These are phyloP conservation scores for Globodera ellingtonae DNA, from an alignment of 1,140 invertebrate genomes.

Conservation along the genomic window DNA sequence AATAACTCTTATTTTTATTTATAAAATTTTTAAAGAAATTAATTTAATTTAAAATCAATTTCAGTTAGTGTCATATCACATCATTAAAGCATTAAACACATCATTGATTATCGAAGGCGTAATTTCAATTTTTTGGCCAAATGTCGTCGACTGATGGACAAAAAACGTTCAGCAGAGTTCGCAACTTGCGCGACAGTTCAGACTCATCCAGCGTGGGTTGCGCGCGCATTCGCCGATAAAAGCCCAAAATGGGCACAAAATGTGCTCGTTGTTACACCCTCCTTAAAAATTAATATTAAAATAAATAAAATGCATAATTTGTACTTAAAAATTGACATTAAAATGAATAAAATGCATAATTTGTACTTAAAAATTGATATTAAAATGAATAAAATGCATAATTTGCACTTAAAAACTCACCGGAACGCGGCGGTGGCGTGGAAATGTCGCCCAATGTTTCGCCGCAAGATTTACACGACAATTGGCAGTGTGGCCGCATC, in stretches of 20 bases:
- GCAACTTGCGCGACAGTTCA: constrained; percentile 45
- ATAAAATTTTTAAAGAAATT: neutral
- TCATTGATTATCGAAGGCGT: neutral
- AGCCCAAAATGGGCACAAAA: constrained; percentile 51
- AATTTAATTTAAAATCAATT: neutral
- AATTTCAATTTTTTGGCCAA: neutral
- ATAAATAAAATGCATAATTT: too few relatives aligned
- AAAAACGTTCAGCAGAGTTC: constrained; percentile 39
- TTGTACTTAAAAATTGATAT: too few relatives aligned
- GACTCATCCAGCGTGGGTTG: constrained; percentile 52
- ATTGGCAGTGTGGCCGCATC: constrained; percentile 55
- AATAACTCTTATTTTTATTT: neutral
- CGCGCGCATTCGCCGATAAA: constrained; percentile 52
- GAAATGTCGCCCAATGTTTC: constrained; percentile 45
- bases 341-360: too few relatives aligned
- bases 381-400: neutral
- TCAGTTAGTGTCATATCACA: neutral
- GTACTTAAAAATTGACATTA: too few relatives aligned
- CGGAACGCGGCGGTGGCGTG: constrained; percentile 34
- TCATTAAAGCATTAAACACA: neutral
- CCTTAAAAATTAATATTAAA: neutral
- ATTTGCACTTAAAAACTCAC: constrained; percentile 7
- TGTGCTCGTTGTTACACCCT: constrained; percentile 44
- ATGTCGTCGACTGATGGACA: neutral
- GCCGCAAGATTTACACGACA: constrained; percentile 49